Percentiles rank a stretch among this genome's conserved stretches.
Evolutionary conservation across 1,140 invertebrate genomes (phyloP).

Genomic region (Cherax quadricarinatus): DNA sequence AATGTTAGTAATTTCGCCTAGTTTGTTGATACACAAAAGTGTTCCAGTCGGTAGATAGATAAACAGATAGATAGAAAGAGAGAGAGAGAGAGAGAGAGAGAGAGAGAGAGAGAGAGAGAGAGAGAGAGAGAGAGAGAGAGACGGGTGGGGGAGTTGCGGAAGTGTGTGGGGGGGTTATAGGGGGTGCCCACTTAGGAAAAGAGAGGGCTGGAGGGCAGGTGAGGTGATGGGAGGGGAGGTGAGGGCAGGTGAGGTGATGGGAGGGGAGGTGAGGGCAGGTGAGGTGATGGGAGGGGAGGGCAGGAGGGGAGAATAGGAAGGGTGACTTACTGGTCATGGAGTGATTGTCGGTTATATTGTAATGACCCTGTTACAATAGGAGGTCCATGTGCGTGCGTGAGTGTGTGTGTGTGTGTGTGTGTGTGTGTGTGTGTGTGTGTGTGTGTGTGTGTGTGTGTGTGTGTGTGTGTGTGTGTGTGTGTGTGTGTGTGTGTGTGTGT

Average conservation of each 20-base stretch:
- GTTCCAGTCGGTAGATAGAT: no score
- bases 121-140: no score
- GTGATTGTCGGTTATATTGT: slow-evolving; percentile 20
- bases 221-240: background rate
- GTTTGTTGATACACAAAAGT: no score
- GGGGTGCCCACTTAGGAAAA: no score
- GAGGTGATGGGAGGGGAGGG: slow-evolving; percentile 4
- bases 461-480: background rate
- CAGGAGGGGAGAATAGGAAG: background rate
- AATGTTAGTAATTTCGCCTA: no score
- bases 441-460: background rate
- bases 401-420: background rate
- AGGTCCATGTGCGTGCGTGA: slow-evolving; percentile 25
- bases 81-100: no score
- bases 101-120: no score
- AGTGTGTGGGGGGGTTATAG: no score
- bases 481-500: slow-evolving; percentile 13
- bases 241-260: background rate
- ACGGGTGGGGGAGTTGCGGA: no score
- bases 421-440: slow-evolving; percentile 13
- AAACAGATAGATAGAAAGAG: no score
- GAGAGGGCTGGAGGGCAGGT: no score
- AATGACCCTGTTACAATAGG: slow-evolving; percentile 27
- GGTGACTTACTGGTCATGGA: background rate
- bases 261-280: background rate